Evolutionary conservation across 2,113 vertebrate species (phyloP).

Genomic region (Callorhinus ursinus): DNA sequence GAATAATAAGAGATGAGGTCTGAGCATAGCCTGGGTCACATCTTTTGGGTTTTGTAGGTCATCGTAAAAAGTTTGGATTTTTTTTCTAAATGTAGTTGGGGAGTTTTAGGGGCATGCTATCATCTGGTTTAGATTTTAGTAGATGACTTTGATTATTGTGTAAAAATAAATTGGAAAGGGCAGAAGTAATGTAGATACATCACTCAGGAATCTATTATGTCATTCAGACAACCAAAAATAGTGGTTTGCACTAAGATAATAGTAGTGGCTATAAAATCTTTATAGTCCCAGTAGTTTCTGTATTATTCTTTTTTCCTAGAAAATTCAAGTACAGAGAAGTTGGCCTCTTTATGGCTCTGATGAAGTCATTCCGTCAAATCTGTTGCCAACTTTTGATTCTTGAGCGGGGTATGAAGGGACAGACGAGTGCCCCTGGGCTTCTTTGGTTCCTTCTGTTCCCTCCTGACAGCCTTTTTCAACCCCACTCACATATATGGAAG

Average conservation of each 20-base stretch:
- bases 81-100: neutral
- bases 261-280: neutral
- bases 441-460: neutral
- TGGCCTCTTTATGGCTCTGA: neutral
- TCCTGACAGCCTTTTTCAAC: neutral
- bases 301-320: neutral
- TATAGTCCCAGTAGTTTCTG: neutral
- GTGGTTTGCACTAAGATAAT: neutral
- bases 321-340: neutral
- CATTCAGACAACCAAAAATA: neutral
- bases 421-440: fast-evolving
- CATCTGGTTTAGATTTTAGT: slow-evolving; percentile 2
- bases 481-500: neutral
- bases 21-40: neutral
- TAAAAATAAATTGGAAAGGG: neutral
- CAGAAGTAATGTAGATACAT: neutral
- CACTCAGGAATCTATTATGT: neutral
- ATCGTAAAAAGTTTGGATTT: neutral
- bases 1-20: neutral
- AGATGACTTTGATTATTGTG: neutral
- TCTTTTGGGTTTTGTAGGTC: neutral
- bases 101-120: neutral
- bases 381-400: neutral
- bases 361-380: neutral
- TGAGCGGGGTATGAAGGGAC: neutral